Evolutionary conservation across 2,888 invertebrate species (phyloP), one percentile per base, ranked within the genome.

Genomic region (Machimus rusticus): DNA sequence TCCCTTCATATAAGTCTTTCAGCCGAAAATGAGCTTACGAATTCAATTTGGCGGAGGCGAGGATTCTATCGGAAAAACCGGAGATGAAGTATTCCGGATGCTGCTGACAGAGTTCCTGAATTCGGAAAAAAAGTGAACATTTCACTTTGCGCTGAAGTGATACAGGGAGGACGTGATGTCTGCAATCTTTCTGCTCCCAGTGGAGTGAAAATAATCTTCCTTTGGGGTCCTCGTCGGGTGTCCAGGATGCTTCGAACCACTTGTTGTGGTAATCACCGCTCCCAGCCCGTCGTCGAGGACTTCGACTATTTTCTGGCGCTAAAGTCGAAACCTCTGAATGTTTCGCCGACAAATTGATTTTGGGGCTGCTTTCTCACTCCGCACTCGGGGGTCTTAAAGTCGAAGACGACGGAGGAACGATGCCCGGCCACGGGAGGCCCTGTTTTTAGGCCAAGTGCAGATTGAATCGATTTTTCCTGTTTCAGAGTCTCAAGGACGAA

Each of bases 391-490:
- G 28, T 12, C 19, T 66, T 19, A 28, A 66, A 66, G 66, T 14
- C 43, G 66, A 23, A 66, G 66, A 66, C 9, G 39, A 39, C 16
- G 28, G 16, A 39, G 37, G 39, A 76, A 34, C n/a, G 23, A 19
- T 1, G 8, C 46, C 43, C 78, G 43, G 28, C 78, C 46, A 14
- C 19, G 28, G 28, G 16, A 1, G 19, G 16, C 4, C 31, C 57
- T n/a, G 23, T 82, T 82, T 82, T 34, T 37, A 66, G 82, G 82
- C 82, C 82, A 82, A 82, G 82, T 82, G 82, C 57, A 82, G 82
- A 57, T 82, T 57, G 31, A 82, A 82, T 82, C 82, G 82, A 82
- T 82, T 82, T 82, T 82, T 51, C 5, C 82, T 82, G 37, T 39
- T 34, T 57, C 66, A 55, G 0, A 57, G 34, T 66, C 34, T 82